Evolutionary conservation across 2,888 invertebrate species (phyloP), one percentile per base, ranked within the genome.

Genomic region (Cynaeus angustus): DNA sequence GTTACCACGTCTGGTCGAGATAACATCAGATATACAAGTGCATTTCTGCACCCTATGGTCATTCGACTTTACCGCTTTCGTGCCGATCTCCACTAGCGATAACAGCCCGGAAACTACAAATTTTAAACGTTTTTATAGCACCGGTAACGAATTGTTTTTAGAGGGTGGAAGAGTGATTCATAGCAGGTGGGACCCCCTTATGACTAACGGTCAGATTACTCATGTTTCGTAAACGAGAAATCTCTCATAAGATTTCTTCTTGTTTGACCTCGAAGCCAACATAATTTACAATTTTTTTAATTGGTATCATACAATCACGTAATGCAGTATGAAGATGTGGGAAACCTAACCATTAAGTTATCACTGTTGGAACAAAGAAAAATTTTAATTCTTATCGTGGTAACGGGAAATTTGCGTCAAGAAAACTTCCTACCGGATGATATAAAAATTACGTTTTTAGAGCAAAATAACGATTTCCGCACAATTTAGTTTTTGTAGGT

Each of bases 321-420:
- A 37, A 37, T 37, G 37, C 7, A n/a, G 37, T 37, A 37, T n/a
- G 37, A 37, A 37, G 37, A 37, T 37, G 37, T 37, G 37, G 37
- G 37, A 37, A 37, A 37, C 3, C 9, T n/a, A 37, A 37, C 37
- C 37, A 37, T 37, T 37, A 37, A n/a, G 9, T 37, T n/a, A n/a
- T 21, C 21, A n/a, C n/a, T n/a, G 37, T n/a, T n/a, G 37, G n/a
- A 37, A 37, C 37, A 37, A 37, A 37, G 37, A 37, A 2, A 37
- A 30, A 30, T 8, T n/a, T 4, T 37, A 37, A 37, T 37, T 37
- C 9, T 37, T 37, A 37, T 37, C 37, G n/a, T 8, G 9, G 37
- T 37, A 37, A 37, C 37, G 37, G 37, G 37, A 37, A 37, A n/a
- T n/a, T 8, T 37, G n/a, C 37, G 37, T 37, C 37, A 21, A 21